phyloP scores from a whole-genome alignment of 2,797 vertebrate species.

The Centroberyx gerrardi region DNA sequence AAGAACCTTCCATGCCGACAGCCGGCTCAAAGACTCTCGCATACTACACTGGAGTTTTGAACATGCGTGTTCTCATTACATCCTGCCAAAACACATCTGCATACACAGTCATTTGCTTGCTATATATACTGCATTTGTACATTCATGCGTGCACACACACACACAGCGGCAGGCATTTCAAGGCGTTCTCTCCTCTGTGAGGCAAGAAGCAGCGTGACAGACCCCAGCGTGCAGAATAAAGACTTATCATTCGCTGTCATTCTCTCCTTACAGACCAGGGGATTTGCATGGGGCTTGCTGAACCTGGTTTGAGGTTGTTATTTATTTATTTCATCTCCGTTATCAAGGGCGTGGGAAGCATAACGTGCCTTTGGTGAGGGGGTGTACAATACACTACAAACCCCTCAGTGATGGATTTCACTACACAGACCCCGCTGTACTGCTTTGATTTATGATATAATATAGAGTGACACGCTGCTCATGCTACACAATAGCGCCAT shows the following conservation, averaged over 20 bases:
- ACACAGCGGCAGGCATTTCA: constrained; percentile 62
- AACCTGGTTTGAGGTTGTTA: constrained; percentile 68
- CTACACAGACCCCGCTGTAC: constrained; percentile 60
- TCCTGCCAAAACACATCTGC: constrained; percentile 11
- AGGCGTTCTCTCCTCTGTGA: constrained; percentile 65
- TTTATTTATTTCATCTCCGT: constrained; percentile 73
- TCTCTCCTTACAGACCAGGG: constrained; percentile 67
- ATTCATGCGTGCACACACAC: not conserved
- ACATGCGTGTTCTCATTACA: constrained; percentile 28
- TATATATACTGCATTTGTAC: constrained; percentile 18
- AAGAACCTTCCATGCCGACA: constrained; percentile 36
- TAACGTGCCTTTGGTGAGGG: constrained; percentile 65
- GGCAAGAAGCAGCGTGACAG: constrained; percentile 67
- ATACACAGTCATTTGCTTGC: constrained; percentile 18
- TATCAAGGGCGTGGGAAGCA: constrained; percentile 71
- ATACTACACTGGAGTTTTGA: constrained; percentile 6
- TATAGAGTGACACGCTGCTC: constrained; percentile 61
- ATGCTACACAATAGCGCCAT: constrained; percentile 56
- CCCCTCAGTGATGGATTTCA: constrained; percentile 69
- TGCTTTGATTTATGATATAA: constrained; percentile 79
- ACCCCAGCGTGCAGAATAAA: constrained; percentile 71
- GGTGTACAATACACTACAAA: constrained; percentile 64
- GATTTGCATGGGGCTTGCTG: constrained; percentile 68
- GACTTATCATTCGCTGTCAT: constrained; percentile 74
- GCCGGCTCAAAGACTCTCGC: constrained; percentile 13